Evolutionary conservation across 2,113 vertebrate species (phyloP), one percentile per base, ranked within the genome.

Genomic region (Coturnix japonica): DNA sequence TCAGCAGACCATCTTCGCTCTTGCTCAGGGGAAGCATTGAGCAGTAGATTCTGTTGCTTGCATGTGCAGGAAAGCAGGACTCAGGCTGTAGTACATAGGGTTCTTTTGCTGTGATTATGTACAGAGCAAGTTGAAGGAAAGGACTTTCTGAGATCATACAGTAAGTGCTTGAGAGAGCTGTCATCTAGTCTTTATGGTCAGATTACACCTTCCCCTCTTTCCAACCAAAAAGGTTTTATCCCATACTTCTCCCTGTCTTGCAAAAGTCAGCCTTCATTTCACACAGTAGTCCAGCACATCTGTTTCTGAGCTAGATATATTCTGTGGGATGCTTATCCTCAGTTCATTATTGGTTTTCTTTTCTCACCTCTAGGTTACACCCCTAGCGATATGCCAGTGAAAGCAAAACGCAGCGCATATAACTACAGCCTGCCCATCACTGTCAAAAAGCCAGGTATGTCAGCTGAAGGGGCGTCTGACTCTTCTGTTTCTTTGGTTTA

Each of bases 381-480:
- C 16, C 75, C 97, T 1, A 98, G 96, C 3, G 98, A 99, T 51
- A 98, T 99, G 97, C 98, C 98, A 0, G 98, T 99, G 73, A 99
- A 99, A 93, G 98, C 99, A 23, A 99, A 99, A 89, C 98, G 99
- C 95, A 99, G 99, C 93, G 97, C 99, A 0, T 98, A 98, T 41
- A 98, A 98, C 96, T 99, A 99, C 96, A 99, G 96, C 74, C 97
- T 99, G 76, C 98, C 99, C 67, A 99, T 98, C 97, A 98, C 98
- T 2, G 39, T 99, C 78, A 99, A 98, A 95, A 99, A 99, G 96
- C 90, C 98, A 35, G 97, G 99, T 99, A 80, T 81, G 96, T 63
- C 73, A 78, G 25, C 56, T 60, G 19, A 59, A 69, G 54, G 71
- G 35, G 47, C 72, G 25, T 18, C 51, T 71, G 77, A 13, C 46